A percentile compares a stretch with the other conserved stretches of the same genome.
These are phyloP conservation scores for Phragmatobia fuliginosa DNA, from an alignment of 2,888 invertebrate species.

Conservation along the genomic window DNA sequence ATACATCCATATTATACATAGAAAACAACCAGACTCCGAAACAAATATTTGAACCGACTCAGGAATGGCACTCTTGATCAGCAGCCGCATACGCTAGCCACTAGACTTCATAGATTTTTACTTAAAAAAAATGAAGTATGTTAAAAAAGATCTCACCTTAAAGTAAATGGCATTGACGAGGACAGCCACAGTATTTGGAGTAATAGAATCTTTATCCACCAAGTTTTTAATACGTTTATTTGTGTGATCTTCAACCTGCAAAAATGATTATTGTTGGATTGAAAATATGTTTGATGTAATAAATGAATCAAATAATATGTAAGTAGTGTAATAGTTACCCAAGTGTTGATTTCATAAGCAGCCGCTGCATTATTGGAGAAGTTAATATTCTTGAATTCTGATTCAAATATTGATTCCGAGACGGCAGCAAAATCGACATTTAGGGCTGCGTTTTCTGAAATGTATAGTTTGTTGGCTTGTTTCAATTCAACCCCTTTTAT, in stretches of 20 bases:
- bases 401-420: constrained; percentile 86
- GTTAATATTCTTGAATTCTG: constrained; percentile 88
- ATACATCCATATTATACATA: no score
- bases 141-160: constrained; percentile 83
- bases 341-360: constrained; percentile 89
- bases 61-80: no score
- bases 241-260: constrained; percentile 77
- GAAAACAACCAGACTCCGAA: no score
- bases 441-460: constrained; percentile 80
- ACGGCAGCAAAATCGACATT: constrained; percentile 84
- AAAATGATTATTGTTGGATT: no score
- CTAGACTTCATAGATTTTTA: background rate
- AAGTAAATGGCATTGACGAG: constrained; percentile 95
- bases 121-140: background rate
- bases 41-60: no score
- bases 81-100: no score
- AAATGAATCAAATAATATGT: background rate
- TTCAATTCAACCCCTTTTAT: constrained; percentile 84
- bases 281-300: background rate
- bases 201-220: constrained; percentile 84
- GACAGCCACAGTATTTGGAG: constrained; percentile 86
- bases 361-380: constrained; percentile 82
- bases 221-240: constrained; percentile 84
- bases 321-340: constrained; percentile 82
- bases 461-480: constrained; percentile 90